A percentile compares a stretch with the other conserved stretches of the same genome.
Evolutionary conservation across 64 coral and sea anemone species (phyloP).

Genomic region (Acropora yongei): DNA sequence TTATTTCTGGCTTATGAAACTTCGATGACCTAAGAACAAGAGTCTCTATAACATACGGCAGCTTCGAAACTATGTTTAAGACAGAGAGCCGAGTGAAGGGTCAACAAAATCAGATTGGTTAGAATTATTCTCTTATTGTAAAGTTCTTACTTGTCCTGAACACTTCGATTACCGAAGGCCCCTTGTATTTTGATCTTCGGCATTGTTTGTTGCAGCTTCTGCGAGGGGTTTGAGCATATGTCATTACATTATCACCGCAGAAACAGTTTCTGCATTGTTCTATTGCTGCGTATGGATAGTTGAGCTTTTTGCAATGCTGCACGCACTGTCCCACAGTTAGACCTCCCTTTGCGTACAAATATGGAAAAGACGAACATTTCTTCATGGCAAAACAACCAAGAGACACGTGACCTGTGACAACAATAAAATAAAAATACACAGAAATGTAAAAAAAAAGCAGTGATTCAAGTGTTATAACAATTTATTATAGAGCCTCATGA

Average conservation of each 20-base stretch:
- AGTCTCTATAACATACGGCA: too few species aligned
- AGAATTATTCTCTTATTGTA: too few species aligned
- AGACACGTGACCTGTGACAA: conserved; percentile 31
- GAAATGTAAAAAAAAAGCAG: too few species aligned
- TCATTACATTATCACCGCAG: conserved; percentile 27
- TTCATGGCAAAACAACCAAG: conserved; percentile 56
- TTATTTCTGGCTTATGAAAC: too few species aligned
- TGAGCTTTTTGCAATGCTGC: conserved; percentile 60
- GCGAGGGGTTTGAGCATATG: neutral
- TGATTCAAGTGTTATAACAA: too few species aligned
- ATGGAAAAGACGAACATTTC: conserved; percentile 32
- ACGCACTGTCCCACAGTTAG: conserved; percentile 59
- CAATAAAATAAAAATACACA: neutral
- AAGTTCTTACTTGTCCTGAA: conserved; percentile 67
- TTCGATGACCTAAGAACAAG: too few species aligned
- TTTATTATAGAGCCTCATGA: too few species aligned
- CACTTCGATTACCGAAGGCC: neutral
- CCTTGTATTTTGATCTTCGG: too few species aligned
- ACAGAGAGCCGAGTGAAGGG: too few species aligned
- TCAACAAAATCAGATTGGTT: too few species aligned
- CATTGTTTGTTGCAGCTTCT: neutral
- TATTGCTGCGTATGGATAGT: conserved; percentile 56
- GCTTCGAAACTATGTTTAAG: too few species aligned
- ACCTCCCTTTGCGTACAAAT: neutral
- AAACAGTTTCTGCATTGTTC: conserved; percentile 56